Evolutionary conservation across 2,113 vertebrate species (phyloP).

Genomic region (Sciurus niger): DNA sequence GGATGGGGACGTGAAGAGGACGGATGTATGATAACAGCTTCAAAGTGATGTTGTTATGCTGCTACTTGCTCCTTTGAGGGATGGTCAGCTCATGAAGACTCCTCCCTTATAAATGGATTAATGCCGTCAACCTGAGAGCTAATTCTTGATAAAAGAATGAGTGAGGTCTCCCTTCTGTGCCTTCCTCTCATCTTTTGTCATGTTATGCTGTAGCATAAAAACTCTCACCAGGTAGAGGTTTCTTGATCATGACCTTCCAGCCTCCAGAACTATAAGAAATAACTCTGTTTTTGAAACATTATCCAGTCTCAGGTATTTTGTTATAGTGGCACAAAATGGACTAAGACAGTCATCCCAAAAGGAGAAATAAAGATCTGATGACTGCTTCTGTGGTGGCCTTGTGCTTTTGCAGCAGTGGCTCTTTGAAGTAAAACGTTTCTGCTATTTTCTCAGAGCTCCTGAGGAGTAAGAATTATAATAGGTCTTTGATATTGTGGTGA

Average conservation of each 20-base stretch:
- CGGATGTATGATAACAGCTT: neutral
- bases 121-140: too few species aligned
- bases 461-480: constrained; percentile 23
- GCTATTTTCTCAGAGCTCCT: neutral
- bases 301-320: neutral
- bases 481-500: constrained; percentile 28
- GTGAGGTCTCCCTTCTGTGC: neutral
- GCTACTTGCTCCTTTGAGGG: neutral
- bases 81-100: neutral
- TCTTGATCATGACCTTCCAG: neutral
- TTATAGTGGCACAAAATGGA: neutral
- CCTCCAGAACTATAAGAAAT: neutral
- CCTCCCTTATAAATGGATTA: neutral
- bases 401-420: neutral
- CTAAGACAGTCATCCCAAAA: neutral
- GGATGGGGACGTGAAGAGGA: neutral
- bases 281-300: neutral
- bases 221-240: too few species aligned
- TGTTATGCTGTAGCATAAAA: neutral
- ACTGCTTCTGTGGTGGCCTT: neutral
- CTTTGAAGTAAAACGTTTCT: constrained; percentile 55
- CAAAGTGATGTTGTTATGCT: neutral
- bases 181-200: neutral
- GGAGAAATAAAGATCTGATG: neutral
- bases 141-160: neutral